phyloP scores from a whole-genome alignment of 2,888 invertebrate genomes.

The Melanostoma mellinum region DNA sequence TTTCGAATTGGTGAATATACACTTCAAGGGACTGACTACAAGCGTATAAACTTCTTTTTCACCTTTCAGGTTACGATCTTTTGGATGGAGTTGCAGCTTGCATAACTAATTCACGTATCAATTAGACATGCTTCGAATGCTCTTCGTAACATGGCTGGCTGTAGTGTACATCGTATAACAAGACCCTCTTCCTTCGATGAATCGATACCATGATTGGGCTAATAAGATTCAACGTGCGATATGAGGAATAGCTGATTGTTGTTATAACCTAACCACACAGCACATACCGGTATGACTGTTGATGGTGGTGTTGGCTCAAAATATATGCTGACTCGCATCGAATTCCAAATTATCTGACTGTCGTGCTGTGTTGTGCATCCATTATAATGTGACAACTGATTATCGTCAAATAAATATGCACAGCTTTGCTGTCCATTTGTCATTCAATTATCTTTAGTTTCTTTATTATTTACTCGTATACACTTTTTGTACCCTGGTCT shows the following conservation, averaged over 20 bases:
- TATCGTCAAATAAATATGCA: conserved; percentile 68
- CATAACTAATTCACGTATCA: conserved; percentile 66
- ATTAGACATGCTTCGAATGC: conserved; percentile 69
- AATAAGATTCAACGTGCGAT: conserved; percentile 65
- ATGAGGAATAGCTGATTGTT: conserved; percentile 60
- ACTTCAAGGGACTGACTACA: conserved; percentile 21
- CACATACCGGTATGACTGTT: conserved; percentile 20
- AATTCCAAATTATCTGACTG: conserved; percentile 68
- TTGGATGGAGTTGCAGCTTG: conserved; percentile 33
- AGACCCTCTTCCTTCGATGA: conserved; percentile 26
- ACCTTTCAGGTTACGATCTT: conserved; percentile 54
- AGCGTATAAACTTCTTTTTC: conserved; percentile 36
- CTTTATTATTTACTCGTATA: conserved; percentile 2
- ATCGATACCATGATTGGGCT: conserved; percentile 50
- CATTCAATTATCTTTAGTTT: conserved; percentile 60
- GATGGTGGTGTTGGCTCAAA: conserved; percentile 38
- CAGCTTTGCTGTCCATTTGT: conserved; percentile 66
- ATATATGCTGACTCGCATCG: conserved; percentile 53
- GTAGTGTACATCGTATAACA: conserved; percentile 37
- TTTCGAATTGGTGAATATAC: conserved; percentile 25
- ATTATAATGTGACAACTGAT: conserved; percentile 60
- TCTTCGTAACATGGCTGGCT: conserved; percentile 55
- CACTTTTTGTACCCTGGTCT: conserved; percentile 5
- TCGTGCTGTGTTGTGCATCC: conserved; percentile 58
- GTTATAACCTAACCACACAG: conserved; percentile 50